Conservation (phyloP, 1,140 invertebrate species). For the Rhynchophorus ferrugineus region DNA sequence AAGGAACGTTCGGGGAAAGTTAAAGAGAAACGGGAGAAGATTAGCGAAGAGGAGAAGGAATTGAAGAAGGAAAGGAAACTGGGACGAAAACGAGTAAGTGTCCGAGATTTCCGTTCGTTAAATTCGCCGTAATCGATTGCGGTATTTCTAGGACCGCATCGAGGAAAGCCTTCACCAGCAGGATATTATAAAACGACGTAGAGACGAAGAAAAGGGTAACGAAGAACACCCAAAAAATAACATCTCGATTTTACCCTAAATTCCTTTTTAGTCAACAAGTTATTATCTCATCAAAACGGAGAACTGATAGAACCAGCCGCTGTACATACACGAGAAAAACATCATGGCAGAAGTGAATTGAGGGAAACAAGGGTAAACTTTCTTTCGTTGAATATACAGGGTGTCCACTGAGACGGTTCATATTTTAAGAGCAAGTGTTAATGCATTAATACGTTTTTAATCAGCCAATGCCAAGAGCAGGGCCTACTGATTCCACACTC, state of each 20-base stretch:
- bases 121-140: no score
- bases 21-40: slow-evolving; percentile 50
- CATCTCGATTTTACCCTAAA: no score
- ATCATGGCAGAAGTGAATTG: slow-evolving; percentile 45
- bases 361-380: slow-evolving; percentile 35
- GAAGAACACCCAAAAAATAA: slow-evolving; percentile 11
- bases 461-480: no score
- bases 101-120: no score
- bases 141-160: slow-evolving; percentile 55
- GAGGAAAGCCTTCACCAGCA: slow-evolving; percentile 52
- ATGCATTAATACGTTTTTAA: no score
- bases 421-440: no score
- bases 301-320: slow-evolving; percentile 45
- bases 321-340: slow-evolving; percentile 44
- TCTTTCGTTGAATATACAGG: slow-evolving; percentile 9
- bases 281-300: slow-evolving; percentile 50
- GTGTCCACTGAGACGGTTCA: no score
- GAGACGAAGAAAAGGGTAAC: slow-evolving; percentile 67
- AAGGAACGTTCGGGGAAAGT: slow-evolving; percentile 58
- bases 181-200: slow-evolving; percentile 61
- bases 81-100: slow-evolving; percentile 60
- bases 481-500: no score
- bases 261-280: slow-evolving; percentile 39
- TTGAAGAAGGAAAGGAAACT: slow-evolving; percentile 67
- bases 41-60: slow-evolving; percentile 59